Percentiles rank a stretch among this genome's conserved stretches.
Evolutionary conservation across 2,113 vertebrate genomes (phyloP).

Genomic region (Carlito syrichta): DNA sequence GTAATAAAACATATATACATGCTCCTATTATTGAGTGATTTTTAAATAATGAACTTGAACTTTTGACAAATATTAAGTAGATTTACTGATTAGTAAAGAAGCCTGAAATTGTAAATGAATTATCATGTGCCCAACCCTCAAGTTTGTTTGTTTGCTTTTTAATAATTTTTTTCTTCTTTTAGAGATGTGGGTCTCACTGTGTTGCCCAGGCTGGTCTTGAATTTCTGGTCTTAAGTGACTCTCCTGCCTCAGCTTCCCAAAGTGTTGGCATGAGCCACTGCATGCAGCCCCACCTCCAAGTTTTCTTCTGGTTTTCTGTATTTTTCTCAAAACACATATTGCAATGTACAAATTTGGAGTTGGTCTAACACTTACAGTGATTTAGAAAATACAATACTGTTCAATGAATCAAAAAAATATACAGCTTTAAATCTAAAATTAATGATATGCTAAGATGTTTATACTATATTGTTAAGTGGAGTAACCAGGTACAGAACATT

Average conservation of each 20-base stretch:
- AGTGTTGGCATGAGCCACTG: too few species aligned
- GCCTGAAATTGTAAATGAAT: not conserved
- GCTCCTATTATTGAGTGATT: not conserved
- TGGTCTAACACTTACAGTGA: not conserved
- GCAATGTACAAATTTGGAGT: not conserved
- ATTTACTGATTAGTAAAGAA: not conserved
- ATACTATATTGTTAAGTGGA: not conserved
- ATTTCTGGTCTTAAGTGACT: too few species aligned
- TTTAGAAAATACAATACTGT: not conserved
- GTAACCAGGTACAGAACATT: not conserved
- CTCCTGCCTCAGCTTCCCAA: too few species aligned
- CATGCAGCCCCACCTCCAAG: too few species aligned
- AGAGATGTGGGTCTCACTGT: too few species aligned
- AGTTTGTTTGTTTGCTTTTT: too few species aligned
- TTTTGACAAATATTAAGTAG: not conserved
- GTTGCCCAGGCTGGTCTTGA: too few species aligned
- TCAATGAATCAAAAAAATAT: not conserved
- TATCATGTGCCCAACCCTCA: not conserved
- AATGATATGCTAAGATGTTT: not conserved
- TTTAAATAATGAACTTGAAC: not conserved
- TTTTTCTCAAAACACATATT: not conserved
- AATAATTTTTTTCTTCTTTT: too few species aligned
- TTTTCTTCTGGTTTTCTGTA: not conserved
- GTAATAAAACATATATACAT: slow-evolving; percentile 28
- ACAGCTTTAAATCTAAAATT: not conserved